Conservation (phyloP, 2,113 vertebrate genomes). For the Neogale vison region DNA sequence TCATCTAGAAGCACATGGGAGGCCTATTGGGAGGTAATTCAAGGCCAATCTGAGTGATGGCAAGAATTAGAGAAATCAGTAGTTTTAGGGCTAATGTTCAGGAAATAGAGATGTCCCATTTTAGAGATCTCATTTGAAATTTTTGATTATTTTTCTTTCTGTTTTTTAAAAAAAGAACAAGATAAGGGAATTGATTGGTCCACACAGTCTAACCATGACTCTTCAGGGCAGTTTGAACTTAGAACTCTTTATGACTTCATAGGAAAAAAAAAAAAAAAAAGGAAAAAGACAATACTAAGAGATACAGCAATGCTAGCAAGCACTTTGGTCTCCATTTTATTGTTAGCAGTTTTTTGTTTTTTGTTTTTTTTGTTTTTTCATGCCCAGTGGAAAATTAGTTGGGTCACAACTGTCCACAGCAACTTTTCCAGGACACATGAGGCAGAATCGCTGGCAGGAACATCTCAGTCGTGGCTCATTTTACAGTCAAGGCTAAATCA, state of each 20-base stretch:
- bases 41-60: constrained; percentile 90
- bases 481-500: constrained; percentile 5
- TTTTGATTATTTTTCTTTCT: constrained; percentile 40
- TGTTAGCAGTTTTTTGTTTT: constrained; percentile 43
- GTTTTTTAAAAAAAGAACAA: background rate
- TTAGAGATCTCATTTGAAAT: constrained; percentile 78
- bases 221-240: constrained; percentile 60
- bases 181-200: constrained; percentile 37
- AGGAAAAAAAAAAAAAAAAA: background rate
- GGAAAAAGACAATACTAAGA: constrained; percentile 24
- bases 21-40: constrained; percentile 91
- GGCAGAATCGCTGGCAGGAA: background rate
- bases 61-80: constrained; percentile 88
- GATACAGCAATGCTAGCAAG: constrained; percentile 71
- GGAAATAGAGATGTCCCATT: constrained; percentile 83
- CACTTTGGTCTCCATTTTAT: constrained; percentile 77
- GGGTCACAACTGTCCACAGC: constrained; percentile 76
- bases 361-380: constrained; percentile 34
- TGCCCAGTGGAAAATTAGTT: constrained; percentile 78
- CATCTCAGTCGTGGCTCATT: background rate
- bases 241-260: constrained; percentile 22
- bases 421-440: constrained; percentile 65
- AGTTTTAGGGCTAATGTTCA: constrained; percentile 86
- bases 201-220: constrained; percentile 38
- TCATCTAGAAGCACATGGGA: constrained; percentile 90